These are phyloP conservation scores for Sandelia bainsii DNA, from an alignment of 2,797 vertebrate species.

Conservation along the genomic window DNA sequence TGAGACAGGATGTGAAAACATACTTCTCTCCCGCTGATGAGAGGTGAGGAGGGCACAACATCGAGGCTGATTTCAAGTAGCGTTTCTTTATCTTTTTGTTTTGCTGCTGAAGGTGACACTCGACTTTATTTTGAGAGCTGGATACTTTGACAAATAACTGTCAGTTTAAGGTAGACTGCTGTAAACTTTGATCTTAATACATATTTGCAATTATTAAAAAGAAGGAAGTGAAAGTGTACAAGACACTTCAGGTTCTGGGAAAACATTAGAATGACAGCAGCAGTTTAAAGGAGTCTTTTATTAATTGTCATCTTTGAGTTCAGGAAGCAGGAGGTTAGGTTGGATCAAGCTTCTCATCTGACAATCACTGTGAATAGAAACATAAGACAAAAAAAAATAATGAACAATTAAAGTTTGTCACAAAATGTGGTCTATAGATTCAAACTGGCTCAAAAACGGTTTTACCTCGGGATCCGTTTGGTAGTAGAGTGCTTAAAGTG, in stretches of 20 bases:
- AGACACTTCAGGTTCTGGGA: background rate
- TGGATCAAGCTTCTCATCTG: background rate
- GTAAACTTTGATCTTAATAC: background rate
- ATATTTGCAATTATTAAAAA: background rate
- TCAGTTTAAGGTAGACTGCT: background rate
- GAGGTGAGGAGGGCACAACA: slow-evolving; percentile 29
- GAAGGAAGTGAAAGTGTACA: background rate
- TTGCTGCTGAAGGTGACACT: slow-evolving; percentile 39
- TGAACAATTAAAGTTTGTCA: background rate
- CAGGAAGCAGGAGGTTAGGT: background rate
- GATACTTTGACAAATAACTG: slow-evolving; percentile 15
- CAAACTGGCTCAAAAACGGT: too few species aligned
- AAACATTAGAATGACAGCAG: slow-evolving; percentile 9
- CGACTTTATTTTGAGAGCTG: background rate
- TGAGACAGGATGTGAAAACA: slow-evolving; percentile 52
- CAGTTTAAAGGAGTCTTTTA: slow-evolving; percentile 30
- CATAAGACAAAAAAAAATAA: slow-evolving; percentile 7
- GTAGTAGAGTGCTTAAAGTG: too few species aligned
- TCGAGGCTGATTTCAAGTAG: slow-evolving; percentile 13
- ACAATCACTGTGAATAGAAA: slow-evolving; percentile 53
- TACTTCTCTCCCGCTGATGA: slow-evolving; percentile 26
- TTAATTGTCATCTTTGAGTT: slow-evolving; percentile 28
- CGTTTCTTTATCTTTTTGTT: slow-evolving; percentile 26
- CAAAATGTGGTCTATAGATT: background rate
- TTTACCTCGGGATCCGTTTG: background rate